Evolutionary conservation across 2,113 vertebrate genomes (phyloP), one percentile per base, ranked within the genome.

Genomic region (Empidonax traillii): DNA sequence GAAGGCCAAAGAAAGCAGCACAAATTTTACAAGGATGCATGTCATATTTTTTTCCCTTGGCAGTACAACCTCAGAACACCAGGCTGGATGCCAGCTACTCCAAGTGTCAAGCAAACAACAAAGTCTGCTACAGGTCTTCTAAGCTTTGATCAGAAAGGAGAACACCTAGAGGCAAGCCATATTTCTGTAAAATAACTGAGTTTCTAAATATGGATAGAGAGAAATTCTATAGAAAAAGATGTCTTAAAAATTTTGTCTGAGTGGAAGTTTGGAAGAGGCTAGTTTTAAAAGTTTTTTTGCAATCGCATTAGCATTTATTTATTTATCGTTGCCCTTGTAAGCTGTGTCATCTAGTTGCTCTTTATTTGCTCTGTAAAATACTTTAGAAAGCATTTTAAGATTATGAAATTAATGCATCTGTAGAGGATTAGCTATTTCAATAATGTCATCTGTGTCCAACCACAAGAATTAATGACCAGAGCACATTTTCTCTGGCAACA

Each of bases 1-100:
- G 41, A 76, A 90, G 73, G 95, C 95, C 97, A 97, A 97, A 96
- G 92, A 95, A 97, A 93, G 94, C 82, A 88, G 51, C 72, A 91
- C 93, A 76, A 46, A 55, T 92, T 97, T 98, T 95, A 91, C 33
- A 77, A 78, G 90, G 79, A 90, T 61, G 47, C 59, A 59, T 19
- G 59, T 85, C 23, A 6, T 82, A 66, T 83, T 95, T 88, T 93
- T 93, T 96, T 93, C 85, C 81, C 46, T 93, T 95, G 93, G 94
- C 95, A 92, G 89, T 49, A 93, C 93, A 97, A 85, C 59, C 91
- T 89, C 88, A 69, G 89, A 92, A 76, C 87, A 84, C 33, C 37
- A 51, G 61, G 43, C 31, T 8, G 23, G 65, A 24, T 65, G 88
- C 85, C 73, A 93, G 28, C 28, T 75, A 82, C 72, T 93, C 78